Evolutionary conservation across 2,113 vertebrate genomes (phyloP).

Genomic region (Todiramphus chloris): DNA sequence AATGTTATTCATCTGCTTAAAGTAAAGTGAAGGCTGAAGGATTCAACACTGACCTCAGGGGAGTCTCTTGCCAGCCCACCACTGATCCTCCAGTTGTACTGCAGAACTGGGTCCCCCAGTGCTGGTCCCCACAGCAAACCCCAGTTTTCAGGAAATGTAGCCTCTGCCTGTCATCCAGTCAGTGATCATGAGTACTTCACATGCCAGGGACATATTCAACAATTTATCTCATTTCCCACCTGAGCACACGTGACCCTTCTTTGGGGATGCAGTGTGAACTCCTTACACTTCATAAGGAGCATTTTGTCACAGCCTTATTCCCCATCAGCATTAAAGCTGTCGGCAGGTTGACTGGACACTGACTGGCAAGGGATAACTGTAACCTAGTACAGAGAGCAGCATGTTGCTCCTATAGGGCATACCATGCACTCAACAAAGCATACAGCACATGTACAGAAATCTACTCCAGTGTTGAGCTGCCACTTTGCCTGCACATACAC

Average conservation of each 20-base stretch:
- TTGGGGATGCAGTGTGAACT: neutral
- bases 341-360: neutral
- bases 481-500: neutral
- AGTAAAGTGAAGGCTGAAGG: neutral
- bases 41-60: accelerated
- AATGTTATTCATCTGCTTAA: neutral
- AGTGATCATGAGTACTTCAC: neutral
- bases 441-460: accelerated
- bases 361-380: neutral
- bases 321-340: neutral
- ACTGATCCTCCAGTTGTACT: neutral
- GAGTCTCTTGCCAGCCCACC: accelerated
- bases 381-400: neutral
- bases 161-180: accelerated
- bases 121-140: accelerated
- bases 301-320: neutral
- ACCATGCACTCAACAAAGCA: accelerated
- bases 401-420: accelerated
- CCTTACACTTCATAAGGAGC: neutral
- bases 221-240: neutral
- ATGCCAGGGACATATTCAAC: neutral
- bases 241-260: accelerated
- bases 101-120: neutral
- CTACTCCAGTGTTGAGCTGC: accelerated
- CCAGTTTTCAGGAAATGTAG: neutral